A percentile compares a stretch with the other conserved stretches of the same genome.
phyloP scores from a whole-genome alignment of 2,888 invertebrate species.

The Diadromus collaris region DNA sequence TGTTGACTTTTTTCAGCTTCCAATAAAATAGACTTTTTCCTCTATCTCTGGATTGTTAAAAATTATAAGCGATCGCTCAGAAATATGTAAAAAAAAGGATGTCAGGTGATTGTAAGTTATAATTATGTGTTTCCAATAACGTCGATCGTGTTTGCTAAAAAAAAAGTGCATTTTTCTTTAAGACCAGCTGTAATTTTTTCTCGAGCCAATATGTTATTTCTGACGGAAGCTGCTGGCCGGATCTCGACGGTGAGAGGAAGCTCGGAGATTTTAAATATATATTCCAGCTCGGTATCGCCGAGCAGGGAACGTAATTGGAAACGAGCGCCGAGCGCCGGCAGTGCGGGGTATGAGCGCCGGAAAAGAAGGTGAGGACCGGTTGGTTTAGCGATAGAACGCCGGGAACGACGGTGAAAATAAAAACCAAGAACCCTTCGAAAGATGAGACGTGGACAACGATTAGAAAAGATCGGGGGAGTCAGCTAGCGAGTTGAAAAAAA shows the following conservation, averaged over 20 bases:
- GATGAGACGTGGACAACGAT: slow-evolving; percentile 38
- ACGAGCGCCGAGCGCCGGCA: slow-evolving; percentile 13
- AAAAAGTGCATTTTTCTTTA: neutral
- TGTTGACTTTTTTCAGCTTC: neutral
- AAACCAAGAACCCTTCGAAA: slow-evolving; percentile 11
- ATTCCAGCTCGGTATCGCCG: slow-evolving; percentile 23
- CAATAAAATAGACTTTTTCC: neutral
- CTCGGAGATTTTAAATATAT: slow-evolving; percentile 14
- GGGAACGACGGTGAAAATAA: neutral
- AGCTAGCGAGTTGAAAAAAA: slow-evolving; percentile 39
- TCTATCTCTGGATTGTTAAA: neutral
- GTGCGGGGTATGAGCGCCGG: neutral
- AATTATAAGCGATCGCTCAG: too few relatives aligned
- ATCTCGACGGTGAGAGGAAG: neutral
- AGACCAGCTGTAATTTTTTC: slow-evolving; percentile 6
- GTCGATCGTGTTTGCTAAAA: neutral
- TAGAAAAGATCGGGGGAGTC: slow-evolving; percentile 38
- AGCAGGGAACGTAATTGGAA: slow-evolving; percentile 37
- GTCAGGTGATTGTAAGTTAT: neutral
- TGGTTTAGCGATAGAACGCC: slow-evolving; percentile 2
- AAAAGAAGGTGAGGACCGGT: neutral
- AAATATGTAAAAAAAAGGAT: neutral
- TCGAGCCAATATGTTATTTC: slow-evolving; percentile 22
- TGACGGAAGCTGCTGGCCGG: neutral
- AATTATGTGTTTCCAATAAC: slow-evolving; percentile 3